Conservation (phyloP, 2,113 vertebrate genomes). For the Chitala chitala region DNA sequence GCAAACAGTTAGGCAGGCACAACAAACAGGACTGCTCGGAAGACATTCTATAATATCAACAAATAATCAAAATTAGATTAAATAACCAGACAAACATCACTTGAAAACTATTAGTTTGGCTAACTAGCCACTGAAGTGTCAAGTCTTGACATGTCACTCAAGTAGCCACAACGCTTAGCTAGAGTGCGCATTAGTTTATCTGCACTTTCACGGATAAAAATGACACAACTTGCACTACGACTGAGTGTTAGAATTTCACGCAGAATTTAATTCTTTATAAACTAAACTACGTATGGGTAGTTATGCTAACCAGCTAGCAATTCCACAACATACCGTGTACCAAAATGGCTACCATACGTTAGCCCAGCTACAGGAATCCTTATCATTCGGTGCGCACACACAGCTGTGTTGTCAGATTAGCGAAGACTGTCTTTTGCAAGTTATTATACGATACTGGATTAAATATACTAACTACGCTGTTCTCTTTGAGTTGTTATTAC, state of each 20-base stretch:
- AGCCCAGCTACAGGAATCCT: slow-evolving; percentile 20
- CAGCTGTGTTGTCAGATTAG: slow-evolving; percentile 30
- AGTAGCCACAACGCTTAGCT: background rate
- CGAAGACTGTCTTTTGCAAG: slow-evolving; percentile 13
- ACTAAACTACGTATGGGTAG: no score
- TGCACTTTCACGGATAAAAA: no score
- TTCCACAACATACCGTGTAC: slow-evolving; percentile 17
- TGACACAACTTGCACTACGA: no score
- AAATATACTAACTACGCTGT: background rate
- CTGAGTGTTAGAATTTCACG: no score
- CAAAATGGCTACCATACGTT: slow-evolving; percentile 19
- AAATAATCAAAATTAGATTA: background rate
- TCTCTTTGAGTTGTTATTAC: slow-evolving; percentile 10
- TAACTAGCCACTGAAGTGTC: background rate
- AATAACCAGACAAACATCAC: background rate
- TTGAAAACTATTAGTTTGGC: background rate
- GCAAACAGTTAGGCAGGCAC: no score
- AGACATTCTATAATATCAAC: no score
- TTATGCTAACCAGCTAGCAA: background rate
- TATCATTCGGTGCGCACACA: slow-evolving; percentile 20
- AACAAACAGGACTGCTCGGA: no score
- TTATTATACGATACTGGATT: slow-evolving; percentile 6
- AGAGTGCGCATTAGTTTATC: no score
- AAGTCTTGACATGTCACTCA: slow-evolving; percentile 15
- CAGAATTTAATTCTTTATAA: no score